Conservation (phyloP, 92 coral and sea anemone species). For the Porites divaricata region DNA sequence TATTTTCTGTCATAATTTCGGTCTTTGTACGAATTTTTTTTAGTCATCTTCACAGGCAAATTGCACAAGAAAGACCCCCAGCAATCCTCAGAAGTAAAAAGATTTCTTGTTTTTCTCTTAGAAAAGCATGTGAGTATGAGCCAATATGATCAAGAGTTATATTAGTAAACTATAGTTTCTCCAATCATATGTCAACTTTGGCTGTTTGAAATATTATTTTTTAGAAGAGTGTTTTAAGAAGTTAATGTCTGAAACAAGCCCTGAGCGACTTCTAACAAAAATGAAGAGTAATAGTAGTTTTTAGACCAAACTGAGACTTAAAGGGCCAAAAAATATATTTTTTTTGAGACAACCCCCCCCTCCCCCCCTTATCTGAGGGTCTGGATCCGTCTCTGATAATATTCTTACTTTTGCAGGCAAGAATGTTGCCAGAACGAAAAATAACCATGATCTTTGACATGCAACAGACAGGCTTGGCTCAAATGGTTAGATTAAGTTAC, state of each 20-base stretch:
- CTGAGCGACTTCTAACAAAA: too few relatives aligned
- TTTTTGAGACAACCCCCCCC: accelerated
- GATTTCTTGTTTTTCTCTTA: conserved; percentile 73
- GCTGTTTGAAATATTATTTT: background rate
- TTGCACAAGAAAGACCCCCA: conserved; percentile 77
- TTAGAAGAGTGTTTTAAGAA: too few relatives aligned
- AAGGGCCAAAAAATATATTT: too few relatives aligned
- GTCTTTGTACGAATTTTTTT: background rate
- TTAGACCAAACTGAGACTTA: too few relatives aligned
- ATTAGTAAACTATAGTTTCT: background rate
- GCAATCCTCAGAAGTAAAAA: conserved; percentile 68
- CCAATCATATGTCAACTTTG: background rate
- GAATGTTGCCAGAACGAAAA: conserved; percentile 79
- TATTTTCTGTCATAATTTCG: too few relatives aligned
- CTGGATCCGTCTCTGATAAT: too few relatives aligned
- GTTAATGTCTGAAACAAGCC: too few relatives aligned
- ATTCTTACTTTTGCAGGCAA: conserved; percentile 60
- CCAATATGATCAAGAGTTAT: background rate
- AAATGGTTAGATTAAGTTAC: conserved; percentile 64
- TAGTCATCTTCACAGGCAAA: conserved; percentile 79
- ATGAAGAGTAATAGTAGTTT: too few relatives aligned
- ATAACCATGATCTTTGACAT: conserved; percentile 78
- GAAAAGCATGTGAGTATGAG: conserved; percentile 86
- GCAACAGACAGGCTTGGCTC: conserved; percentile 89
- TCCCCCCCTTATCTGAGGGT: too few relatives aligned